Evolutionary conservation across 1,140 invertebrate genomes (phyloP), one percentile per base, ranked within the genome.

Genomic region (Pinna nobilis): DNA sequence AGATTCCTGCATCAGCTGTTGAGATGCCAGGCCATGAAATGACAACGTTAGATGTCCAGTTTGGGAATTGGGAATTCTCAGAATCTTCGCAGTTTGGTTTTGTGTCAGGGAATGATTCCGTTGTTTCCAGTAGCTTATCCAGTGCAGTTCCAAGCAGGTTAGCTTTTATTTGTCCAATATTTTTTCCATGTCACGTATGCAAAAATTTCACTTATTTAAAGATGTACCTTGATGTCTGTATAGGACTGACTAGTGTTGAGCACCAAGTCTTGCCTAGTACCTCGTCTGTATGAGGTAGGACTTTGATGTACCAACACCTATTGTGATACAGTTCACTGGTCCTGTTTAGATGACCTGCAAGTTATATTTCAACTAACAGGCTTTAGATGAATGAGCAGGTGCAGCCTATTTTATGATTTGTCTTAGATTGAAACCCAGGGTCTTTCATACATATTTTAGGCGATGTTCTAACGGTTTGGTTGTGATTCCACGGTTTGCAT

Each of bases 1-100:
- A 94, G 93, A 98, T 98, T 81, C 97, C 96, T 39, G 92, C 95
- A 20, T 95, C 93, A 71, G 97, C 96, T 53, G 97, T 98, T 33
- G 96, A 98, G 88, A 98, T 98, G 97, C 97, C 92, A 50, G 95
- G 95, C 60, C 96, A 97, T 88, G 91, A 93, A 68, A 93, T 93
- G 32, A 94, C 95, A 41, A 75, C 39, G 74, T 91, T 98, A 57
- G 96, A 97, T 90, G 95, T 98, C 57, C 96, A 98, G 89, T 98
- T 98, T 90, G 96, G 96, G 65, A 95, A 93, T 20, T 90, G 98
- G 76, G 96, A 98, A 82, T 95, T 97, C 85, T 94, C 94, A 57
- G 93, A 93, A 9, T 30, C 70, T 5, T 72, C 80, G 25, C 55
- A 78, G 18, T 85, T 86, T 68, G 74, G 80, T 61, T 87, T 87